Percentiles rank a stretch among this genome's conserved stretches.
Conservation (phyloP, 2,113 vertebrate genomes). For the Grammomys surdaster region DNA sequence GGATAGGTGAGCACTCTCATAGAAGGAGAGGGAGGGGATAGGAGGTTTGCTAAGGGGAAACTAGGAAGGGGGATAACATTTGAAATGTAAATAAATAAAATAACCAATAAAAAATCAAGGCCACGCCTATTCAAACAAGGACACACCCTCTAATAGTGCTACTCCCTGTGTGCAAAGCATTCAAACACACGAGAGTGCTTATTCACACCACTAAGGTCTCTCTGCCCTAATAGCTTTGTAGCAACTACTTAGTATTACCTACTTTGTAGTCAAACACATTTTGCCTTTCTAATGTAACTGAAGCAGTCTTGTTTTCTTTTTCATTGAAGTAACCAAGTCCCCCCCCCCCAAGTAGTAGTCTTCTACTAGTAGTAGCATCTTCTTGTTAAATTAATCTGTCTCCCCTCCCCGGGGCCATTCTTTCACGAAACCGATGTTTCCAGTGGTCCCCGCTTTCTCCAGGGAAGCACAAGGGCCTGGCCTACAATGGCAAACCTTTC, state of each 20-base stretch:
- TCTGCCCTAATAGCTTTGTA: background rate
- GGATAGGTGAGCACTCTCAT: too few species aligned
- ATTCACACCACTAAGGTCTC: too few species aligned
- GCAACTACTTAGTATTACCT: background rate
- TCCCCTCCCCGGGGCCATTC: background rate
- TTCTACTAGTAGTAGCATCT: background rate
- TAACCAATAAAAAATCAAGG: too few species aligned
- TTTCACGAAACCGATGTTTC: background rate
- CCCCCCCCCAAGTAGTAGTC: background rate
- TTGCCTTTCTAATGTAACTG: background rate
- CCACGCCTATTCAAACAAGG: too few species aligned
- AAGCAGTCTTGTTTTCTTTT: background rate
- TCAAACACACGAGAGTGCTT: too few species aligned
- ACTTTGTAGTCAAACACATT: background rate
- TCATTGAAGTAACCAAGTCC: background rate
- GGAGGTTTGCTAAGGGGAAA: too few species aligned
- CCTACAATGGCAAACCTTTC: background rate
- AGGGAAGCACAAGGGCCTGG: background rate
- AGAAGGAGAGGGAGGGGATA: too few species aligned
- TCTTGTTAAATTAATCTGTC: background rate
- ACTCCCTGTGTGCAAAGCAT: too few species aligned
- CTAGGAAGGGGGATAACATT: too few species aligned
- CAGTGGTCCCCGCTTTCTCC: background rate
- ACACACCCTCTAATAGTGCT: too few species aligned
- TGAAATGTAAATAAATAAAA: too few species aligned